Evolutionary conservation across 2,888 invertebrate species (phyloP), one percentile per base, ranked within the genome.

Genomic region (Macrophya annulata): DNA sequence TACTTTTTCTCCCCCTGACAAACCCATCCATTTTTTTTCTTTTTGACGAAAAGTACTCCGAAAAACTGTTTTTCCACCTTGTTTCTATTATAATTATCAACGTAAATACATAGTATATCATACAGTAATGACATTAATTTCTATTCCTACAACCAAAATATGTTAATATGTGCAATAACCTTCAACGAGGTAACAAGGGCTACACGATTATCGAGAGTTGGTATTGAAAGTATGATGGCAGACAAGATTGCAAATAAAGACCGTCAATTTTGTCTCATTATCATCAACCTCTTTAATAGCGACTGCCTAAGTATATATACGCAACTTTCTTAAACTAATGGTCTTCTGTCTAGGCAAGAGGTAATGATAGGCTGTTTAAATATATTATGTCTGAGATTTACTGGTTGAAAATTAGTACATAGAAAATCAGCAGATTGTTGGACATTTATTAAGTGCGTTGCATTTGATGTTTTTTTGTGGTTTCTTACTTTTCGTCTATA

Each of bases 241-340:
- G 9, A 12, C 25, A 68, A 72, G 12, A 43, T 72, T 43, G 72
- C 10, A 10, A 31, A 43, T n/a, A 17, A 45, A 21, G 8, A 43
- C 17, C 31, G 17, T n/a, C n/a, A 72, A 72, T 45, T 72, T n/a
- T 21, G 72, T 45, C 45, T 72, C 12, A 72, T 72, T 45, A 43
- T n/a, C 43, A 8, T 72, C 72, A 45, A 45, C 45, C 72, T 72
- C 10, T 43, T 21, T 72, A n/a, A 31, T 31, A n/a, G 21, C 21
- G 72, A 4, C 72, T 43, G 45, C n/a, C 45, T 72, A n/a, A 40
- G 40, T 71, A 17, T 25, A n/a, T 71, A 71, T 21, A 15, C 12
- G 15, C 10, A 10, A 15, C 21, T 43, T 68, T 68, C 4, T 15
- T 68, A 12, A 68, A 37, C 25, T 68, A 37, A 68, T 17, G 37